Evolutionary conservation across 2,113 vertebrate species (phyloP).

Genomic region (Chaetodon trifascialis): DNA sequence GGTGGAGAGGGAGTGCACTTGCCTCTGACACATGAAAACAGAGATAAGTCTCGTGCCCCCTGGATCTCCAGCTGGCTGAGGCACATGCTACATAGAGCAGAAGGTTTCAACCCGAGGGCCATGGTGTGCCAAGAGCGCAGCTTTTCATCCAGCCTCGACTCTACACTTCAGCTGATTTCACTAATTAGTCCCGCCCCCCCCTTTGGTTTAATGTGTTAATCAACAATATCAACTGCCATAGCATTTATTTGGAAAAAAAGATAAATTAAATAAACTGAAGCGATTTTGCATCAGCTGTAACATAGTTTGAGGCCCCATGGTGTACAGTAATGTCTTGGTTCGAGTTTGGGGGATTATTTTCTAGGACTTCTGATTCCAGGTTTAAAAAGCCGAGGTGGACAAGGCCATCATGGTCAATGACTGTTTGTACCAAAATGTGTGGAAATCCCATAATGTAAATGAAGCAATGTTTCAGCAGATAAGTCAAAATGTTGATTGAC

Average conservation of each 20-base stretch:
- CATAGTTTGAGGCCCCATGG: constrained; percentile 5
- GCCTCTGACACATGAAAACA: constrained; percentile 1
- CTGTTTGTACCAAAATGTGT: background rate
- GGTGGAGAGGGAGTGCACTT: background rate
- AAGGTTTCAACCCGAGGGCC: constrained; percentile 3
- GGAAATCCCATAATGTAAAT: background rate
- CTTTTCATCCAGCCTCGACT: background rate
- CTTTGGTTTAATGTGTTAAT: constrained; percentile 42
- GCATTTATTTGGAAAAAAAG: constrained; percentile 28
- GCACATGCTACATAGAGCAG: constrained; percentile 9
- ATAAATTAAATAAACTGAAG: too few species aligned
- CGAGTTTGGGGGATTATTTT: too few species aligned
- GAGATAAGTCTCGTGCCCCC: background rate
- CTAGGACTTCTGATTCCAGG: too few species aligned
- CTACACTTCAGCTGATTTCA: constrained; percentile 34
- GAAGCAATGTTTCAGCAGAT: background rate
- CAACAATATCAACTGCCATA: constrained; percentile 41
- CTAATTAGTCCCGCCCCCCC: constrained; percentile 15
- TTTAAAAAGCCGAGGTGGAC: too few species aligned
- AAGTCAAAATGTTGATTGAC: background rate
- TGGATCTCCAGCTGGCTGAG: constrained; percentile 8
- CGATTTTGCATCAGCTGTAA: constrained; percentile 17
- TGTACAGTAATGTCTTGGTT: background rate
- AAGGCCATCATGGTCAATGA: background rate
- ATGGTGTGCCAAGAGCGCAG: constrained; percentile 7